phyloP scores from a whole-genome alignment of 2,113 vertebrate species.

The Phaetusa simplex region DNA sequence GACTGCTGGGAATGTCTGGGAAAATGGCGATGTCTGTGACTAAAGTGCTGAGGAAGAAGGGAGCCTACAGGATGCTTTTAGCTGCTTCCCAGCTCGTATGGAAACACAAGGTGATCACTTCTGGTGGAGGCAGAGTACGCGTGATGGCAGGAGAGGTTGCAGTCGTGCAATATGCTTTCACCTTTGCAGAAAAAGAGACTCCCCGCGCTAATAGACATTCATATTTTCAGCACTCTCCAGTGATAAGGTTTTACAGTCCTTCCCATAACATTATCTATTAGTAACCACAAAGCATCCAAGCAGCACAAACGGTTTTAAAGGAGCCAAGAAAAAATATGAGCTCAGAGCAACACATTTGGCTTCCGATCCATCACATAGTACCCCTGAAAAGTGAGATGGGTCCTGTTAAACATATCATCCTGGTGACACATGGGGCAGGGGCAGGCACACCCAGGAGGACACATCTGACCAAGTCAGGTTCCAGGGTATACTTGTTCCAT shows the following conservation, averaged over 20 bases:
- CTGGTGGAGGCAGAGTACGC: not conserved
- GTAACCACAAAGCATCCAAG: not conserved
- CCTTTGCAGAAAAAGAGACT: not conserved
- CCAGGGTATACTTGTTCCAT: not conserved
- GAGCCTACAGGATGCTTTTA: not conserved
- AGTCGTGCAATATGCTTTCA: not conserved
- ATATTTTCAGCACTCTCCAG: not conserved
- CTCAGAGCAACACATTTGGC: not conserved
- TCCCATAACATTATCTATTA: not conserved
- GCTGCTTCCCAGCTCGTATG: not conserved
- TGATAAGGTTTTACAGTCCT: not conserved
- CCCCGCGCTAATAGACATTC: not conserved
- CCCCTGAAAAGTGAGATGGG: not conserved
- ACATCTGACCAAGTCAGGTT: not conserved
- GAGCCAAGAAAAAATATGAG: not conserved
- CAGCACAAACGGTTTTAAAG: not conserved
- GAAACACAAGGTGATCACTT: not conserved
- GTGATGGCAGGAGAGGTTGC: not conserved
- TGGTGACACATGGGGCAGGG: accelerated
- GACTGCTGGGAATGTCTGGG: not conserved
- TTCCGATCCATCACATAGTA: not conserved
- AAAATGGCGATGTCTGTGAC: not conserved
- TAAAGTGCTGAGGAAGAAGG: not conserved
- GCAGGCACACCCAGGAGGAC: not conserved
- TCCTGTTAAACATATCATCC: not conserved